Percentiles rank a stretch among this genome's conserved stretches.
Evolutionary conservation across 2,888 invertebrate species (phyloP).

Genomic region (Belgica antarctica): DNA sequence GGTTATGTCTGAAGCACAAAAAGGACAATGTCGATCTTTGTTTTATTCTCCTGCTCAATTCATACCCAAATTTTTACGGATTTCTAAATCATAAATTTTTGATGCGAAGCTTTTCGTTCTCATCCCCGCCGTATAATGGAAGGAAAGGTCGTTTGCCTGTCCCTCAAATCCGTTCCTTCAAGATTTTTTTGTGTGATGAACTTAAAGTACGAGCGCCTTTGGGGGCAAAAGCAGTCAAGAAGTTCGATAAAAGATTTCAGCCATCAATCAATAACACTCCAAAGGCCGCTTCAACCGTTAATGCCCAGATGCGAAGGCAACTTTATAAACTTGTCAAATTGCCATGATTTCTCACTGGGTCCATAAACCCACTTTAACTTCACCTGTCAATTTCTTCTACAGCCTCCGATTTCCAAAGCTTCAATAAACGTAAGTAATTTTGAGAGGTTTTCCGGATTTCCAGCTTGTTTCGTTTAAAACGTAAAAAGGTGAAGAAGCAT

Average conservation of each 20-base stretch:
- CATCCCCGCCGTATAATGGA: neutral
- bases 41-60: neutral
- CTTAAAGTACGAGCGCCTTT: neutral
- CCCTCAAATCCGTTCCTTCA: neutral
- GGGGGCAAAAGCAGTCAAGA: too few species aligned
- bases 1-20: neutral
- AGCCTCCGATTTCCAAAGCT: neutral
- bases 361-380: neutral
- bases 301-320: too few species aligned
- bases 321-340: too few species aligned
- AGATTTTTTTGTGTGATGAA: too few species aligned
- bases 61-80: constrained; percentile 25
- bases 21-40: constrained; percentile 28
- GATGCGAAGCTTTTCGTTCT: neutral
- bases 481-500: too few species aligned
- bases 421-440: neutral
- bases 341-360: neutral
- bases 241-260: too few species aligned
- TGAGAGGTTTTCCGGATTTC: too few species aligned
- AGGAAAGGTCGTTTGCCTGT: too few species aligned
- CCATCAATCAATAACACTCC: too few species aligned
- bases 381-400: neutral
- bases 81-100: constrained; percentile 33
- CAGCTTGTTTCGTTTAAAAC: too few species aligned
- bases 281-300: too few species aligned